Evolutionary conservation across 2,888 invertebrate species (phyloP).

Genomic region (Orgyia antiqua): DNA sequence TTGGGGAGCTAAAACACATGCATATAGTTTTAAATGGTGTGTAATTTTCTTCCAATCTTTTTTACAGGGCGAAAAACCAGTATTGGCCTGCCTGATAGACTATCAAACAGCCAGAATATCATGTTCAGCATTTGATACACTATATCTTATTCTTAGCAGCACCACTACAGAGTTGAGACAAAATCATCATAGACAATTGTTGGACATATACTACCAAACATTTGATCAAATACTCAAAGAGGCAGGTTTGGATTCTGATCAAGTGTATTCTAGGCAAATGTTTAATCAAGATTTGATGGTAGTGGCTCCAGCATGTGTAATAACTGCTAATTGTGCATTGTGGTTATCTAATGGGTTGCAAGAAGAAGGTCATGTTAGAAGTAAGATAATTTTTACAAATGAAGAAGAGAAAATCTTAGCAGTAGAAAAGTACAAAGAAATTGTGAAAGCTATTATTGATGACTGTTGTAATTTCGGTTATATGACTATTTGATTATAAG

Average conservation of each 20-base stretch:
- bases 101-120: slow-evolving; percentile 55
- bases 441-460: slow-evolving; percentile 48
- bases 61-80: slow-evolving; percentile 45
- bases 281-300: slow-evolving; percentile 49
- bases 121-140: slow-evolving; percentile 55
- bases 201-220: slow-evolving; percentile 47
- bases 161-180: slow-evolving; percentile 39
- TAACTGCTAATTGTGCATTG: slow-evolving; percentile 59
- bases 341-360: slow-evolving; percentile 62
- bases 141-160: slow-evolving; percentile 57
- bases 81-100: slow-evolving; percentile 58
- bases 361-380: slow-evolving; percentile 61
- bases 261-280: slow-evolving; percentile 39
- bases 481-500: slow-evolving; percentile 11
- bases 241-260: slow-evolving; percentile 27
- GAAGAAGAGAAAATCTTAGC: slow-evolving; percentile 42
- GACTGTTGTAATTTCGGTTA: slow-evolving; percentile 50
- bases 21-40: no score
- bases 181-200: slow-evolving; percentile 33
- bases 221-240: slow-evolving; percentile 33
- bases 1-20: no score
- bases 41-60: no score
- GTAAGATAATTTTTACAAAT: slow-evolving; percentile 42
- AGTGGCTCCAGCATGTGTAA: slow-evolving; percentile 55
- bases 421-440: slow-evolving; percentile 37